Base-by-base conservation (phyloP, 2,888 invertebrate species). In the Stenotaenia linearis region DNA sequence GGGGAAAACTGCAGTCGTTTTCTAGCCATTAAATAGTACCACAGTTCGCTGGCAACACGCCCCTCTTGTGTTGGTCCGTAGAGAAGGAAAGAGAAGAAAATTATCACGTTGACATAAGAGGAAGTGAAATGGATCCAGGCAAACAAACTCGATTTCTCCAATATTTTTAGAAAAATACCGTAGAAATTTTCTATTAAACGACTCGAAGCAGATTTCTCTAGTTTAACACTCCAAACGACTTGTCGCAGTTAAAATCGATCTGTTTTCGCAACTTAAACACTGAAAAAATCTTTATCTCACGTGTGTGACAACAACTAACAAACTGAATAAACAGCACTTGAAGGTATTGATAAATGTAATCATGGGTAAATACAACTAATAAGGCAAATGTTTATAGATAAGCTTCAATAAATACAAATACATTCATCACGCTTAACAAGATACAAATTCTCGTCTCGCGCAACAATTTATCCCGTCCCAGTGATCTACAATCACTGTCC, bases 1-100 rank as follows among this genome's bases (percentile, higher is more conserved):
- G 69, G 69, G 28, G 25, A 23, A 69, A 69, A 69, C 69, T 69
- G 69, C 69, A 69, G 69, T 69, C 69, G 69, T 69, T 69, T 69
- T 69, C 69, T 69, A 69, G 69, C 28, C 69, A 69, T 69, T 69
- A 69, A 69, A 69, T 69, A 69, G 69, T 69, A 69, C 69, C 69
- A 69, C 69, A 69, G 69, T 69, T 69, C 15, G 69, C 69, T 69
- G 69, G 69, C 69, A 69, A 25, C 69, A 69, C 69, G 69, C 69
- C 69, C 69, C 69, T 69, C 69, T 69, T 69, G 69, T 69, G 69
- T 69, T n/a, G 15, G 69, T 10, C 69, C 25, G n/a, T 69, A n/a
- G 69, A 69, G 69, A 25, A 69, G n/a, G n/a, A 25, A 23, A 69
- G 69, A 69, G 21, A 69, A 69, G 69, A 69, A 69, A 69, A 69